Evolutionary conservation across 2,888 invertebrate genomes (phyloP).

Genomic region (Brachyopa scutellaris): DNA sequence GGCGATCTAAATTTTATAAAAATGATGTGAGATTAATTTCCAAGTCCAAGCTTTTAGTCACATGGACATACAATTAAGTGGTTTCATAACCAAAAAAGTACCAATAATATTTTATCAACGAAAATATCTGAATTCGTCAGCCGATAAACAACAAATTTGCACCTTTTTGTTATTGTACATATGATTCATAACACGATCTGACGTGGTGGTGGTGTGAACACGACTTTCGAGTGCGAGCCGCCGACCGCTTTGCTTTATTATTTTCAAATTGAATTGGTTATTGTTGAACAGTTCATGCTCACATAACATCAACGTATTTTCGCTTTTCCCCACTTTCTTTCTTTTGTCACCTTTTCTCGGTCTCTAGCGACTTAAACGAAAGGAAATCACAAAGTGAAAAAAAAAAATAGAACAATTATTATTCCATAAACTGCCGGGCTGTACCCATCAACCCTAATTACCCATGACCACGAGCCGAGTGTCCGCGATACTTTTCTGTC

Average conservation of each 20-base stretch:
- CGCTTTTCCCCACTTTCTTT: constrained; percentile 20
- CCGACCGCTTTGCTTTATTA: constrained; percentile 14
- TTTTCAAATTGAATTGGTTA: constrained; percentile 57
- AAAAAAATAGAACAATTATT: constrained; percentile 52
- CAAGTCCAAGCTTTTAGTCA: constrained; percentile 1
- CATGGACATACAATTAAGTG: constrained; percentile 29
- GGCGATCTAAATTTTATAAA: background rate
- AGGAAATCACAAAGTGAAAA: background rate
- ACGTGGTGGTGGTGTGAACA: constrained; percentile 42
- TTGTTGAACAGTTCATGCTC: constrained; percentile 25
- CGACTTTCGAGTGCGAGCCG: constrained; percentile 18
- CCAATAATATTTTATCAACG: background rate
- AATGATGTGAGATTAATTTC: constrained; percentile 5
- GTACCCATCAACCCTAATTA: constrained; percentile 20
- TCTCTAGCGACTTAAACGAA: background rate
- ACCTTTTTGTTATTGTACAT: constrained; percentile 45
- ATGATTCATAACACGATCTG: constrained; percentile 51
- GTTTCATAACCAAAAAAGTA: background rate
- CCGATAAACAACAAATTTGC: constrained; percentile 41
- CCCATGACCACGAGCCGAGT: constrained; percentile 40
- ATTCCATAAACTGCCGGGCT: constrained; percentile 37
- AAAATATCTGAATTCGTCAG: constrained; percentile 32
- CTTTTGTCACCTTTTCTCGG: constrained; percentile 12
- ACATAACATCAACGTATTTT: constrained; percentile 12
- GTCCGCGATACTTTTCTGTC: background rate